Percentiles rank a stretch among this genome's conserved stretches.
These are phyloP conservation scores for Serinus canaria DNA, from an alignment of 2,113 vertebrate species.

Conservation along the genomic window DNA sequence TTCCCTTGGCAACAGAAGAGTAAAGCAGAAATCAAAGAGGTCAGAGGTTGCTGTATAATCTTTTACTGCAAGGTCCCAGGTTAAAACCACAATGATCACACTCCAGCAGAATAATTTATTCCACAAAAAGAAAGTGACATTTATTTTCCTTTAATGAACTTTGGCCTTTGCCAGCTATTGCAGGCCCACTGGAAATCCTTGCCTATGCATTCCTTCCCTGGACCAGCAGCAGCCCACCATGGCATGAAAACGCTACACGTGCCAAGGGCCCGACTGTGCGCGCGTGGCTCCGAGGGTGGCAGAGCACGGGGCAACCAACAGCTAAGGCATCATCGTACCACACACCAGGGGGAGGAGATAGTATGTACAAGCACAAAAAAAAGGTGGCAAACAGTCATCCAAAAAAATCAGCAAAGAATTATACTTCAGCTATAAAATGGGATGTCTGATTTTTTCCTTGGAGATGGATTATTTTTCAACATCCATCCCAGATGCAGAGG, in stretches of 20 bases:
- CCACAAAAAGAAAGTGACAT: constrained; percentile 45
- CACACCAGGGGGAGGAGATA: not conserved
- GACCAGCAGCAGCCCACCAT: not conserved
- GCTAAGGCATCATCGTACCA: not conserved
- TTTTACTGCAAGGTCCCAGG: constrained; percentile 65
- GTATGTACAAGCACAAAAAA: not conserved
- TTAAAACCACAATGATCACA: constrained; percentile 73
- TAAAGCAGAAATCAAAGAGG: constrained; percentile 71
- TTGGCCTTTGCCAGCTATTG: constrained; percentile 41
- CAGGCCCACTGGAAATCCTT: not conserved
- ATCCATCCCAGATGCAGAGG: constrained; percentile 44
- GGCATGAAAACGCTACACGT: not conserved
- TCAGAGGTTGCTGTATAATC: constrained; percentile 66
- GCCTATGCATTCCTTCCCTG: not conserved
- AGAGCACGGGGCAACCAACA: not conserved
- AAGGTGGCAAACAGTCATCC: not conserved
- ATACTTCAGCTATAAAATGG: not conserved
- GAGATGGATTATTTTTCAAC: not conserved
- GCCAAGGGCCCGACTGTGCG: not conserved
- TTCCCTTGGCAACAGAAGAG: constrained; percentile 53
- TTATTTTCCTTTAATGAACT: constrained; percentile 67
- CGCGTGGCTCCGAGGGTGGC: not conserved
- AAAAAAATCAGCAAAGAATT: not conserved
- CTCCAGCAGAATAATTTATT: constrained; percentile 49
- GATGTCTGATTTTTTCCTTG: not conserved